These are phyloP conservation scores for Drosophila borborema DNA, from an alignment of 2,888 invertebrate genomes.

Conservation along the genomic window DNA sequence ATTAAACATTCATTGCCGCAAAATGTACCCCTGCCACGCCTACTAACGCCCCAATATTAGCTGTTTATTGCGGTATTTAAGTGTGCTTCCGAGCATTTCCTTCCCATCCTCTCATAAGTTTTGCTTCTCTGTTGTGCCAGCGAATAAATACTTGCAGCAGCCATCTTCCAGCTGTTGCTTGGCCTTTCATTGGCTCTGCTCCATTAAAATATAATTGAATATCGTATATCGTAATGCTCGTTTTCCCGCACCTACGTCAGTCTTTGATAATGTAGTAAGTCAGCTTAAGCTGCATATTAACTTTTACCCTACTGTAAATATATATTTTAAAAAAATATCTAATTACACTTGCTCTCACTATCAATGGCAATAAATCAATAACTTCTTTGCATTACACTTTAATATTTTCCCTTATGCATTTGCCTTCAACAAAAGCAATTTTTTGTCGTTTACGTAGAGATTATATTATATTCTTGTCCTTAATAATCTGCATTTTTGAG, in stretches of 20 bases:
- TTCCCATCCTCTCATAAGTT: neutral
- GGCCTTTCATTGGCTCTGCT: neutral
- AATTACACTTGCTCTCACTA: neutral
- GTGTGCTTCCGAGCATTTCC: neutral
- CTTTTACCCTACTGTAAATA: neutral
- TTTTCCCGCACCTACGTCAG: neutral
- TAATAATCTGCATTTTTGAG: neutral
- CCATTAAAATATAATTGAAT: slow-evolving; percentile 8
- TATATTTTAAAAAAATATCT: neutral
- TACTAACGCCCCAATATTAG: neutral
- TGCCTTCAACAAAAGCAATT: neutral
- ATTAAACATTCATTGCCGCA: slow-evolving; percentile 71
- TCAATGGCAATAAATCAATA: neutral
- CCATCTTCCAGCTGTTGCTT: slow-evolving; percentile 5
- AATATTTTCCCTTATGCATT: neutral
- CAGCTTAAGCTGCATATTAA: neutral
- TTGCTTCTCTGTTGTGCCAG: neutral
- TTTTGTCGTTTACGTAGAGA: neutral
- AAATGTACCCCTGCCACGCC: slow-evolving; percentile 16
- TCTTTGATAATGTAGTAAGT: neutral
- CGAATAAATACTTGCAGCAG: neutral
- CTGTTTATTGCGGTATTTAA: slow-evolving; percentile 25
- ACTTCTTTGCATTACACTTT: neutral
- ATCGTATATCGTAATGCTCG: slow-evolving; percentile 8
- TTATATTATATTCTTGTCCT: no score